phyloP scores from a whole-genome alignment of 2,113 vertebrate genomes.

The Tonatia bakeri region DNA sequence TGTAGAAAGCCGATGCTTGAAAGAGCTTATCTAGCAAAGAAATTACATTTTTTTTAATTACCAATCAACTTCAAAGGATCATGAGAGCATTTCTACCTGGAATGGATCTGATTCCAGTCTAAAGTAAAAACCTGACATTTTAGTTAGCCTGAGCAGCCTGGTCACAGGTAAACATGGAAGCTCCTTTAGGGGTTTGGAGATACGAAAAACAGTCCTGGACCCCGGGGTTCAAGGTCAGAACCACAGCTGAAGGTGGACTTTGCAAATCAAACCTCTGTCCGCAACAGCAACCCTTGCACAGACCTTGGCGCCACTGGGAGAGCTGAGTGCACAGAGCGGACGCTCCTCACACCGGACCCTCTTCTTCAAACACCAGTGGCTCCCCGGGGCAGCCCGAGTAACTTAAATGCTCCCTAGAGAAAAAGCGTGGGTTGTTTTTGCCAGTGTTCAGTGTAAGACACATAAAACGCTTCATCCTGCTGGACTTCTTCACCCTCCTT shows the following conservation, averaged over 20 bases:
- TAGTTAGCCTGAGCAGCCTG: background rate
- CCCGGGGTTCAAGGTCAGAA: background rate
- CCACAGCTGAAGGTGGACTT: background rate
- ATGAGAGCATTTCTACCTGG: background rate
- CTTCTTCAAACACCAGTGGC: constrained; percentile 32
- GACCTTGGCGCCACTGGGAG: background rate
- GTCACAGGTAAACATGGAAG: background rate
- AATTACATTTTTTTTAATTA: constrained; percentile 30
- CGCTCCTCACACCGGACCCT: constrained; percentile 17
- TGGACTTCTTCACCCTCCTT: background rate
- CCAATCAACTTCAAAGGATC: background rate
- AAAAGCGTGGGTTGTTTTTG: background rate
- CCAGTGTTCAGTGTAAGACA: background rate
- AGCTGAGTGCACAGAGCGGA: background rate
- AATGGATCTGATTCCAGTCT: background rate
- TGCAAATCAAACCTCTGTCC: background rate
- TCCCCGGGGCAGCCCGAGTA: constrained; percentile 6
- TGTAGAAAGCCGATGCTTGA: background rate
- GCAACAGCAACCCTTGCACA: constrained; percentile 7
- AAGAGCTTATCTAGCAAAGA: background rate
- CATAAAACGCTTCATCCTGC: background rate
- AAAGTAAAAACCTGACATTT: constrained; percentile 3
- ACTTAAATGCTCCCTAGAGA: background rate
- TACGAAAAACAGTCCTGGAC: background rate
- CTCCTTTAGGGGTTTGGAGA: background rate